phyloP scores from a whole-genome alignment of 2,888 invertebrate species.

The Pammene aurita region DNA sequence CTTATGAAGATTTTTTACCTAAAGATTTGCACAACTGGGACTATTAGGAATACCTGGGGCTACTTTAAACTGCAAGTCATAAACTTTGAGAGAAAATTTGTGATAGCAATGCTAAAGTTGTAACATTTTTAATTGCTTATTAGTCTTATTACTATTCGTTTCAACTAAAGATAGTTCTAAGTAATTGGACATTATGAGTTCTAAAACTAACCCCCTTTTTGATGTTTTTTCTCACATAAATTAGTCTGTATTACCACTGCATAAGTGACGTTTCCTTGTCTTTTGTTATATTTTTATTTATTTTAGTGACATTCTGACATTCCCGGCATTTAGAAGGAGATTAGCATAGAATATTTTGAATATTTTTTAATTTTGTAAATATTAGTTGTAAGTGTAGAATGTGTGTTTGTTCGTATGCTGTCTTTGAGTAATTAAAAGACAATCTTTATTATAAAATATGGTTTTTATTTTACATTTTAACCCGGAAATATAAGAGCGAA shows the following conservation, averaged over 20 bases:
- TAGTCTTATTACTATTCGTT: too few species aligned
- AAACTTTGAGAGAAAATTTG: too few species aligned
- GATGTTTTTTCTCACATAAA: too few species aligned
- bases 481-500: neutral
- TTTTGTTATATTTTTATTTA: conserved; percentile 22
- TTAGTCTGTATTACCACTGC: conserved; percentile 8
- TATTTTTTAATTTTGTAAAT: conserved; percentile 39
- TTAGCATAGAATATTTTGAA: conserved; percentile 18
- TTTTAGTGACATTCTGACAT: conserved; percentile 34
- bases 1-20: neutral
- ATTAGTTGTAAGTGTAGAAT: conserved; percentile 38
- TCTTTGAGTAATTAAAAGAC: conserved; percentile 53
- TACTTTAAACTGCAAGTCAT: neutral
- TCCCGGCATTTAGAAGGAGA: conserved; percentile 34
- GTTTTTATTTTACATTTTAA: conserved; percentile 40
- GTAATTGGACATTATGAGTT: too few species aligned
- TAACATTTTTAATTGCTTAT: too few species aligned
- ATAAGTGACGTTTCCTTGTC: neutral
- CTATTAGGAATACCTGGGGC: neutral
- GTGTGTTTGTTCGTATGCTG: conserved; percentile 46
- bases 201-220: too few species aligned
- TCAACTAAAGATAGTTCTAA: too few species aligned
- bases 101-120: too few species aligned
- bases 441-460: conserved; percentile 43
- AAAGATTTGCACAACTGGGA: neutral